These are phyloP conservation scores for Melanotaenia parkinsoni DNA, from an alignment of 2,797 vertebrate genomes.

Conservation along the genomic window DNA sequence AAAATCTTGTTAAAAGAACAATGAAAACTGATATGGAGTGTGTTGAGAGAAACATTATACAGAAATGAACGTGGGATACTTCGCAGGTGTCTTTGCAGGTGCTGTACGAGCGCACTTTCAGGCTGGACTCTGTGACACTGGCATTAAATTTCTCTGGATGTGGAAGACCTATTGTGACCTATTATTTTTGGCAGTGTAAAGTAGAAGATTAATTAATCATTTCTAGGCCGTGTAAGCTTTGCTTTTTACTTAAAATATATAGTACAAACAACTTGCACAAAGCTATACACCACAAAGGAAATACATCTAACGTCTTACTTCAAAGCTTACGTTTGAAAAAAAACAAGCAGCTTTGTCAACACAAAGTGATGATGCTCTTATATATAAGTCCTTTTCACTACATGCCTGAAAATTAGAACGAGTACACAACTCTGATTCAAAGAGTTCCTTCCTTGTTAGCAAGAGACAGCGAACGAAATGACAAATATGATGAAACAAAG, in stretches of 20 bases:
- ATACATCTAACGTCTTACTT: slow-evolving; percentile 35
- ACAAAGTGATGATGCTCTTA: slow-evolving; percentile 44
- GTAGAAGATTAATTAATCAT: slow-evolving; percentile 26
- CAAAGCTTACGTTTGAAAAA: slow-evolving; percentile 29
- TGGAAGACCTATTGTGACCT: slow-evolving; percentile 46
- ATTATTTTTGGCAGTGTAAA: slow-evolving; percentile 43
- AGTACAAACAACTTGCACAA: slow-evolving; percentile 44
- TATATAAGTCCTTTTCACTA: slow-evolving; percentile 18
- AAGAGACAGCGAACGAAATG: slow-evolving; percentile 40
- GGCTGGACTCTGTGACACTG: slow-evolving; percentile 37
- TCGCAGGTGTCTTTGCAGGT: slow-evolving; percentile 71
- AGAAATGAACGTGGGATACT: slow-evolving; percentile 51
- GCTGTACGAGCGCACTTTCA: slow-evolving; percentile 39
- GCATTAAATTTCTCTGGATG: slow-evolving; percentile 19
- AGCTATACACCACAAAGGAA: slow-evolving; percentile 28
- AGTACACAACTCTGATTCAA: slow-evolving; percentile 27
- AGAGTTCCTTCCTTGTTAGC: slow-evolving; percentile 31
- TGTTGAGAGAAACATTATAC: slow-evolving; percentile 59
- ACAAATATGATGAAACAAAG: slow-evolving; percentile 44
- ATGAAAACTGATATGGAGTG: slow-evolving; percentile 56
- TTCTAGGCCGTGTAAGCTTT: slow-evolving; percentile 19
- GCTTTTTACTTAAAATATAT: slow-evolving; percentile 25
- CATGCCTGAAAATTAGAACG: slow-evolving; percentile 24
- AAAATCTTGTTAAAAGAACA: slow-evolving; percentile 64
- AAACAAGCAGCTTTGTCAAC: slow-evolving; percentile 35